These are phyloP conservation scores for Rhincodon typus DNA, from an alignment of 2,797 vertebrate genomes.

Conservation along the genomic window DNA sequence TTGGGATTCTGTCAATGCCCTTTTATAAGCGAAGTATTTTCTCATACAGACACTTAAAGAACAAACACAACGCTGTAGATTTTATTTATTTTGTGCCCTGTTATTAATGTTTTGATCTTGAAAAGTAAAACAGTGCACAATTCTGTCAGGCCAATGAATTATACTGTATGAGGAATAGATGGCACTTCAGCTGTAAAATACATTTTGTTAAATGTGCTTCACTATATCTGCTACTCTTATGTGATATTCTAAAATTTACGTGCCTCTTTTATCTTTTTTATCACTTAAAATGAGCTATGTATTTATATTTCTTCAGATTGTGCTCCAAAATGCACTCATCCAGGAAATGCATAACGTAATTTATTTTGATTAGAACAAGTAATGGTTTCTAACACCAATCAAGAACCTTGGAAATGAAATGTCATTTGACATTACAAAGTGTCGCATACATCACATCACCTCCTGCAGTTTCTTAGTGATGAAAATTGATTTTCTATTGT, in stretches of 20 bases:
- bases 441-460: slow-evolving; percentile 26
- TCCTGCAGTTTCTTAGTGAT: slow-evolving; percentile 14
- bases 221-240: slow-evolving; percentile 10
- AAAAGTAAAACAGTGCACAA: neutral
- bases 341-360: slow-evolving; percentile 26
- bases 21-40: neutral
- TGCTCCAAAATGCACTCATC: slow-evolving; percentile 26
- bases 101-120: slow-evolving; percentile 1
- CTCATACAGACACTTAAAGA: neutral
- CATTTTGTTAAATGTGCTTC: neutral
- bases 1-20: neutral
- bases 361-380: slow-evolving; percentile 37
- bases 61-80: neutral
- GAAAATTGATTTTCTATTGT: slow-evolving; percentile 34
- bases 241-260: slow-evolving; percentile 7
- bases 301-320: slow-evolving; percentile 32
- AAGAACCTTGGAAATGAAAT: slow-evolving; percentile 30
- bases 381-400: slow-evolving; percentile 38
- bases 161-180: neutral
- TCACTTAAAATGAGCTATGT: slow-evolving; percentile 30
- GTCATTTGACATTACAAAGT: slow-evolving; percentile 26
- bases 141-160: neutral
- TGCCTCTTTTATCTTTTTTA: slow-evolving; percentile 21
- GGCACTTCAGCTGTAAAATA: neutral
- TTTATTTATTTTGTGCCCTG: neutral